phyloP scores from a whole-genome alignment of 2,113 vertebrate species.

The Protomyctophum bolini region DNA sequence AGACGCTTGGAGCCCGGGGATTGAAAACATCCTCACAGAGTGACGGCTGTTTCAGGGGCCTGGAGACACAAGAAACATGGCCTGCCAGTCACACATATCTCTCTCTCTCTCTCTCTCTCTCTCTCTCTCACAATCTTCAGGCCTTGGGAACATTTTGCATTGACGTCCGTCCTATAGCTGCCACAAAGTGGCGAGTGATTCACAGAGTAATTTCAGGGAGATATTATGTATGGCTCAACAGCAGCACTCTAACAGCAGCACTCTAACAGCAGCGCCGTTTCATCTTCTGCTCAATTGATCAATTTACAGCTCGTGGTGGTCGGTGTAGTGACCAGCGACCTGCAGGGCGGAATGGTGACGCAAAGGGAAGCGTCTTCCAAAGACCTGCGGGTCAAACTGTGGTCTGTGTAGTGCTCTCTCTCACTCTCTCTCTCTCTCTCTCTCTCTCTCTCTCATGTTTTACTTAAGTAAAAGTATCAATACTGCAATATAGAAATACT shows the following conservation, averaged over 20 bases:
- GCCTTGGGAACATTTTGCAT: too few relatives aligned
- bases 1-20: conserved; percentile 63
- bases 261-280: conserved; percentile 12
- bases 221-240: conserved; percentile 15
- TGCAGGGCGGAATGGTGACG: too few relatives aligned
- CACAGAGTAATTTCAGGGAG: conserved; percentile 37
- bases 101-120: too few relatives aligned
- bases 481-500: too few relatives aligned
- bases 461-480: too few relatives aligned
- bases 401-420: neutral
- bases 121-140: too few relatives aligned
- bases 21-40: conserved; percentile 82
- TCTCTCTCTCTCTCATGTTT: too few relatives aligned
- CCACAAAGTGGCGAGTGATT: too few relatives aligned
- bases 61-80: conserved; percentile 78
- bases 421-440: too few relatives aligned
- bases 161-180: too few relatives aligned
- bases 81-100: conserved; percentile 75
- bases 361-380: conserved; percentile 30
- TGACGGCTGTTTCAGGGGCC: conserved; percentile 76
- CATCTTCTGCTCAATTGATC: conserved; percentile 39
- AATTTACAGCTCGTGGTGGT: conserved; percentile 25
- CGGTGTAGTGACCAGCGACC: conserved; percentile 7
- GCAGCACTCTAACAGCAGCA: conserved; percentile 28
- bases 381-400: conserved; percentile 30